phyloP scores from a whole-genome alignment of 1,140 invertebrate genomes.

The Mamestra configurata region DNA sequence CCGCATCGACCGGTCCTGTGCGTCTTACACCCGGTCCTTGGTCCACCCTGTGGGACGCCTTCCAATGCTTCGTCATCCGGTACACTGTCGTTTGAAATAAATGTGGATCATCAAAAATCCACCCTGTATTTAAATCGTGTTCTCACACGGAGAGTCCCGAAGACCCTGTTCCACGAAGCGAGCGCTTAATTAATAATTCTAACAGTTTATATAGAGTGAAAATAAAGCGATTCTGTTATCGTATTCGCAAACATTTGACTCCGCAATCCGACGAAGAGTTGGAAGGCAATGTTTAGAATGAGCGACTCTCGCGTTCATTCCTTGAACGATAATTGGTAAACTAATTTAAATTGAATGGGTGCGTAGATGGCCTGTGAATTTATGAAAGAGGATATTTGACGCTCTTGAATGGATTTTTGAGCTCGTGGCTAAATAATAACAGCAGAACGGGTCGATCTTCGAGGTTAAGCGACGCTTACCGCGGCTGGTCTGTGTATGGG shows the following conservation, averaged over 20 bases:
- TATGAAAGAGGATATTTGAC: background rate
- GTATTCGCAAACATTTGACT: constrained; percentile 53
- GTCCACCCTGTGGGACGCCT: too few species aligned
- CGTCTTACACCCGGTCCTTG: too few species aligned
- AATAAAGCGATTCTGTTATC: constrained; percentile 59
- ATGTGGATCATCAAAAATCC: too few species aligned
- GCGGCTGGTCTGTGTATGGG: too few species aligned
- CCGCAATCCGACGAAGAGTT: constrained; percentile 20
- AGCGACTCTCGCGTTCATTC: constrained; percentile 2
- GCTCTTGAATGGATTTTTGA: too few species aligned
- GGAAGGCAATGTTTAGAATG: constrained; percentile 3
- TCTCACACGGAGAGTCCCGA: constrained; percentile 1
- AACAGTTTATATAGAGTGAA: constrained; percentile 21
- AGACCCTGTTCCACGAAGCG: constrained; percentile 35
- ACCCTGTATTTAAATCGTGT: too few species aligned
- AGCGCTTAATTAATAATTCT: constrained; percentile 55
- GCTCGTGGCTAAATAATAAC: too few species aligned
- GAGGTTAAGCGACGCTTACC: too few species aligned
- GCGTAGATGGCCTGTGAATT: background rate
- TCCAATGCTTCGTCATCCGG: too few species aligned
- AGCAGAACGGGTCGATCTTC: too few species aligned
- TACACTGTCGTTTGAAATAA: too few species aligned
- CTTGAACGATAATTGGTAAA: constrained; percentile 5
- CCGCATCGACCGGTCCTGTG: too few species aligned
- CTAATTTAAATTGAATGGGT: background rate